Percentiles rank a stretch among this genome's conserved stretches.
Conservation (phyloP, 2,113 vertebrate genomes). For the Tachuris rubrigastra region DNA sequence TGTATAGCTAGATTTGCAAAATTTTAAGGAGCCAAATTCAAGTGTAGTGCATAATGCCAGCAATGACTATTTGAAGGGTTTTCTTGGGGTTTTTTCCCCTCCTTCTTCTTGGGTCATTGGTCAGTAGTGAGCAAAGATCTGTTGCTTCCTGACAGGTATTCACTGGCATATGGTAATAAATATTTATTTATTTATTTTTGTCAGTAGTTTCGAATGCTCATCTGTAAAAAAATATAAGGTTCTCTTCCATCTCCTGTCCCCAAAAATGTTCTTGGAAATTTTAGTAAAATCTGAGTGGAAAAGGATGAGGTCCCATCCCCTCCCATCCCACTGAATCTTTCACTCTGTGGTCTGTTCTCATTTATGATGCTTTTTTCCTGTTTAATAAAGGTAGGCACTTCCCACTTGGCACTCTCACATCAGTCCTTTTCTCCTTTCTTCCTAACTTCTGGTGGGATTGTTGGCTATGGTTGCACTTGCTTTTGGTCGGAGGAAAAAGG, state of each 20-base stretch:
- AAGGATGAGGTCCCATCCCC: not conserved
- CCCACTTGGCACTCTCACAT: not conserved
- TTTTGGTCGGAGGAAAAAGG: not conserved
- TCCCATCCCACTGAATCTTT: not conserved
- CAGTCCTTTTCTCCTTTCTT: not conserved
- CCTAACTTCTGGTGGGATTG: not conserved
- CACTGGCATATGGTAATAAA: not conserved
- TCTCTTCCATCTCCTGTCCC: not conserved
- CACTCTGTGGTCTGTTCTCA: not conserved
- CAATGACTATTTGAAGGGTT: not conserved
- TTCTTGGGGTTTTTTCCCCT: not conserved
- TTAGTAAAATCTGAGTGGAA: not conserved
- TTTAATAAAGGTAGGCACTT: not conserved
- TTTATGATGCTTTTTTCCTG: not conserved
- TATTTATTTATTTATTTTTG: not conserved
- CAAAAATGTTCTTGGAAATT: not conserved
- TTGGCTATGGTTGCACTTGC: not conserved
- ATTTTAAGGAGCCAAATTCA: not conserved
- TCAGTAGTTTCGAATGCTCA: not conserved
- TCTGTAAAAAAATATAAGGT: not conserved
- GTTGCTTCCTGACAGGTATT: not conserved
- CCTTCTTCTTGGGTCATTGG: not conserved
- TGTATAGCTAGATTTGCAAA: conserved; percentile 9
- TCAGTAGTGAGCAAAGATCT: not conserved
- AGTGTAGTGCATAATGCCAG: not conserved